These are phyloP conservation scores for Schizopygopsis pylzovi DNA, from an alignment of 2,797 vertebrate genomes.

Conservation along the genomic window DNA sequence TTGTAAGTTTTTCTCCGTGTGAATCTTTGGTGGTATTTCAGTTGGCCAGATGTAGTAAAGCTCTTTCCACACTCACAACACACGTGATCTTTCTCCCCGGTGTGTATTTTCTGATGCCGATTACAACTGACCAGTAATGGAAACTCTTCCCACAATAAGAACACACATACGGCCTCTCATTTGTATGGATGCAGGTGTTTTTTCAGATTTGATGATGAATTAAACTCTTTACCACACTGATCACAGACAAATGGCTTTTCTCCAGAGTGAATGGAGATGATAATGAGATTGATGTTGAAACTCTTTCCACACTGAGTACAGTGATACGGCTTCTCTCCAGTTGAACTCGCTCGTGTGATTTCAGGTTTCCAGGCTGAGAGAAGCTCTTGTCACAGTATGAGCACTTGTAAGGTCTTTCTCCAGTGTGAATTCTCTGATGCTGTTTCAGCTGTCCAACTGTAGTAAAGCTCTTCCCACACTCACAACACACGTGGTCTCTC, in stretches of 20 bases:
- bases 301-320: no score
- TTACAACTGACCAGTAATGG: not conserved
- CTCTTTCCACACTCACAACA: not conserved
- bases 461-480: no score
- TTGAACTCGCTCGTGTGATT: no score
- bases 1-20: not conserved
- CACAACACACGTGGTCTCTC: not conserved
- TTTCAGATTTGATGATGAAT: not conserved
- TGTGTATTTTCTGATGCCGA: slow-evolving; percentile 7
- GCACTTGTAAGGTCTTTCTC: no score
- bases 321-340: no score
- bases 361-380: no score
- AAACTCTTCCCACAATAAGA: slow-evolving; percentile 1
- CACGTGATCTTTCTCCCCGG: not conserved
- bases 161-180: not conserved
- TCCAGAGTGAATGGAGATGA: not conserved
- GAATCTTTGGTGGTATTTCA: not conserved
- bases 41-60: not conserved
- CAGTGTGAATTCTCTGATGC: no score
- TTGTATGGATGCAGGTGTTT: not conserved
- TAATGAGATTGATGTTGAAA: not conserved
- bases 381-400: no score
- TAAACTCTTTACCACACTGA: slow-evolving; percentile 3
- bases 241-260: not conserved
- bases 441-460: no score